Conservation (phyloP, 1,140 invertebrate genomes). For the Gyrodactylus bullatarudis region DNA sequence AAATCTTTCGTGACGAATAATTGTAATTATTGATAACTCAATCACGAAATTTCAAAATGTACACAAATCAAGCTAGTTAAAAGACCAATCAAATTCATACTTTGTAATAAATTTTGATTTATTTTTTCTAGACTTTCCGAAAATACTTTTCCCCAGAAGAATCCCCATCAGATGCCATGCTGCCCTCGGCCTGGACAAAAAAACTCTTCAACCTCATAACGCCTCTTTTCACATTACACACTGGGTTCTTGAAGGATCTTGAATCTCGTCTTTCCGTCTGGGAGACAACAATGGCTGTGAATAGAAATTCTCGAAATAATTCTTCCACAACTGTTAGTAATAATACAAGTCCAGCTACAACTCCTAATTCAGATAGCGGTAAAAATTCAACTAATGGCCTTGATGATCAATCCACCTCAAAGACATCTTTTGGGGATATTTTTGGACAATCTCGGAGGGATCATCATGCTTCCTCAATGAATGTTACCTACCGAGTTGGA, state of each 20-base stretch:
- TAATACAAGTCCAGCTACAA: not conserved
- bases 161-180: not conserved
- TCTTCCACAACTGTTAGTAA: not conserved
- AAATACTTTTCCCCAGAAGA: not conserved
- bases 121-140: not conserved
- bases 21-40: too few relatives aligned
- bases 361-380: not conserved
- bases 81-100: too few relatives aligned
- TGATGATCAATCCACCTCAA: not conserved
- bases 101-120: too few relatives aligned
- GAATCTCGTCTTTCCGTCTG: not conserved
- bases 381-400: not conserved
- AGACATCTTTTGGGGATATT: not conserved
- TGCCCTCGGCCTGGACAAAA: not conserved
- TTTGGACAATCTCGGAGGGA: not conserved
- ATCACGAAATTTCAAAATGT: too few relatives aligned
- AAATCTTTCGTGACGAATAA: too few relatives aligned
- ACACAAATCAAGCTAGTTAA: too few relatives aligned
- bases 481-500: not conserved
- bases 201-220: not conserved
- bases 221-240: not conserved
- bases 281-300: not conserved
- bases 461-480: not conserved
- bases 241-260: not conserved
- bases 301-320: not conserved